These are phyloP conservation scores for Dolichomitus sp. DNA, from an alignment of 2,888 invertebrate genomes.

Conservation along the genomic window DNA sequence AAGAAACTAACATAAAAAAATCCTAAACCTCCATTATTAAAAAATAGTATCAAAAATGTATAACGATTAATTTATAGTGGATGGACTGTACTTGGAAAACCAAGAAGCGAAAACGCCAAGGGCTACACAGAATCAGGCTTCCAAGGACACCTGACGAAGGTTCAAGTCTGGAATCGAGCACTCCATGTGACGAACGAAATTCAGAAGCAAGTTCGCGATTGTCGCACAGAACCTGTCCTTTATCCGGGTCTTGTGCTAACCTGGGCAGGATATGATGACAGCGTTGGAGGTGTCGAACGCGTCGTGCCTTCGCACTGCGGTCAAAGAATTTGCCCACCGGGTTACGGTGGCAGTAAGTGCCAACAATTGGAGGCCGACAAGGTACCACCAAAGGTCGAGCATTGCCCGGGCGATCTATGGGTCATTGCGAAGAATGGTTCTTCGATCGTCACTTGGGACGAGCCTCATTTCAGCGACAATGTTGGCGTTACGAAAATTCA, in stretches of 20 bases:
- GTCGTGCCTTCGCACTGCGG: conserved; percentile 97
- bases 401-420: conserved; percentile 98
- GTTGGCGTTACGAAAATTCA: conserved; percentile 93
- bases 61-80: conserved; percentile 87
- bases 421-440: conserved; percentile 97
- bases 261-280: conserved; percentile 97
- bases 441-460: conserved; percentile 96
- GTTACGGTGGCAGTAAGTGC: conserved; percentile 95
- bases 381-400: conserved; percentile 93
- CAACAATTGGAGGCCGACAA: conserved; percentile 95
- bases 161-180: conserved; percentile 97
- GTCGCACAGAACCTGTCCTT: conserved; percentile 96
- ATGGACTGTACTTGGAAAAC: conserved; percentile 97
- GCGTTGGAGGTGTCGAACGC: conserved; percentile 95
- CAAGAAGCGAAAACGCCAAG: conserved; percentile 90
- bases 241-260: conserved; percentile 95
- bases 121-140: conserved; percentile 96
- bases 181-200: conserved; percentile 97
- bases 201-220: conserved; percentile 97
- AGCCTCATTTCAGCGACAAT: conserved; percentile 96
- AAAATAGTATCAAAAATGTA: not conserved
- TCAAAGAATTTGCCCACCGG: conserved; percentile 95
- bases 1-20: conserved; percentile 84
- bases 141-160: conserved; percentile 97
- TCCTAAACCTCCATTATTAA: conserved; percentile 7